These are phyloP conservation scores for Actinemys pallida DNA, from an alignment of 2,113 vertebrate species.

Conservation along the genomic window DNA sequence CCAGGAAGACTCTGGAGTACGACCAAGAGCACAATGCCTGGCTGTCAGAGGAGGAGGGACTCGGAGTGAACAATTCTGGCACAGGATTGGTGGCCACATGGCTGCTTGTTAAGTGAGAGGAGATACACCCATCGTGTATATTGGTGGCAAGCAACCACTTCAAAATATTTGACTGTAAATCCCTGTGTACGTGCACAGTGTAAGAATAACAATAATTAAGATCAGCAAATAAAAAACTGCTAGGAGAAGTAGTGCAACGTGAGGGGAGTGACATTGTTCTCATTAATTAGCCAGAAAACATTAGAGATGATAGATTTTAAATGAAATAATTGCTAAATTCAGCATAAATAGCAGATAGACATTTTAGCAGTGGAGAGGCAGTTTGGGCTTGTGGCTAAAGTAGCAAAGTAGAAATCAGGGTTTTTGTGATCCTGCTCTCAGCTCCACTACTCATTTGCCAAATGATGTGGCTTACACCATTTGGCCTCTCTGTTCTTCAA, in stretches of 20 bases:
- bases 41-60: neutral
- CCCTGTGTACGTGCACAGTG: neutral
- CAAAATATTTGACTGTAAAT: neutral
- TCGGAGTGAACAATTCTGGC: neutral
- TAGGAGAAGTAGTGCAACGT: neutral
- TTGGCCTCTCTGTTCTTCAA: neutral
- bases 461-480: neutral
- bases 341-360: neutral
- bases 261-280: constrained; percentile 21
- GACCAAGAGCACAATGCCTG: neutral
- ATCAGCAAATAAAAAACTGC: neutral
- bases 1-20: neutral
- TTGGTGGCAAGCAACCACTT: neutral
- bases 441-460: neutral
- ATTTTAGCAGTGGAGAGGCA: neutral
- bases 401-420: neutral
- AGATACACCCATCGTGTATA: neutral
- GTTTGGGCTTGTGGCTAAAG: neutral
- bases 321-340: neutral
- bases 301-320: neutral
- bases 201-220: constrained; percentile 32
- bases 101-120: neutral
- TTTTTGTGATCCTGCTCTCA: neutral
- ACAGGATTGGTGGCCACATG: neutral
- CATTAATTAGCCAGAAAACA: constrained; percentile 10